A percentile compares a stretch with the other conserved stretches of the same genome.
Conservation (phyloP, 2,113 vertebrate species). For the Cinclus cinclus region DNA sequence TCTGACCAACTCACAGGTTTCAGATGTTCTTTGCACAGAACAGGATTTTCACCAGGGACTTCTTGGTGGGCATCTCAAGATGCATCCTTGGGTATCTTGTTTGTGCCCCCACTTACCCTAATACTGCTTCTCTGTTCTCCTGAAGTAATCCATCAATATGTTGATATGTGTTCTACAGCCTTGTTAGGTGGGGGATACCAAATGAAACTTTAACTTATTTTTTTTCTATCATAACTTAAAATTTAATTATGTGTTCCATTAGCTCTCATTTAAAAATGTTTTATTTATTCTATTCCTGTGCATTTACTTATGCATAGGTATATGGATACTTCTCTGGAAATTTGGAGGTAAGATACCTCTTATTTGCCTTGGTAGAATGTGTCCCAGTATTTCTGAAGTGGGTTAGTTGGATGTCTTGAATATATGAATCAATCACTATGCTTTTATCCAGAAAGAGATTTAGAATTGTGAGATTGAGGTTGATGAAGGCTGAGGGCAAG, state of each 20-base stretch:
- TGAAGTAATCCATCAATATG: not conserved
- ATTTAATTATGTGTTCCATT: not conserved
- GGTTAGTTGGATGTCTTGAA: not conserved
- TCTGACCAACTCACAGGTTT: not conserved
- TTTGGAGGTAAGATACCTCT: not conserved
- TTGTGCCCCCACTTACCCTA: rapidly evolving
- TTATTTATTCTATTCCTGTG: not conserved
- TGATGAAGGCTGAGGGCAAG: not conserved
- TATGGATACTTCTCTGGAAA: not conserved
- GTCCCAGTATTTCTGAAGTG: not conserved
- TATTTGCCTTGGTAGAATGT: not conserved
- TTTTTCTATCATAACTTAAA: not conserved
- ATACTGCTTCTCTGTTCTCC: not conserved
- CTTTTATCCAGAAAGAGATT: not conserved
- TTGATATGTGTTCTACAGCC: not conserved
- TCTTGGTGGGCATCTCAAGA: not conserved
- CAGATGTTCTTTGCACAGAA: rapidly evolving
- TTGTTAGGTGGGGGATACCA: not conserved
- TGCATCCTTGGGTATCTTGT: not conserved
- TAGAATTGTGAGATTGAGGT: not conserved
- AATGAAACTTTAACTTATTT: not conserved
- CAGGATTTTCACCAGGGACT: not conserved
- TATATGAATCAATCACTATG: not conserved
- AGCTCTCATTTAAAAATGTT: not conserved
- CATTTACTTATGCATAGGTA: not conserved